phyloP scores from a whole-genome alignment of 1,140 invertebrate genomes.

The Mesaphorura yosii region DNA sequence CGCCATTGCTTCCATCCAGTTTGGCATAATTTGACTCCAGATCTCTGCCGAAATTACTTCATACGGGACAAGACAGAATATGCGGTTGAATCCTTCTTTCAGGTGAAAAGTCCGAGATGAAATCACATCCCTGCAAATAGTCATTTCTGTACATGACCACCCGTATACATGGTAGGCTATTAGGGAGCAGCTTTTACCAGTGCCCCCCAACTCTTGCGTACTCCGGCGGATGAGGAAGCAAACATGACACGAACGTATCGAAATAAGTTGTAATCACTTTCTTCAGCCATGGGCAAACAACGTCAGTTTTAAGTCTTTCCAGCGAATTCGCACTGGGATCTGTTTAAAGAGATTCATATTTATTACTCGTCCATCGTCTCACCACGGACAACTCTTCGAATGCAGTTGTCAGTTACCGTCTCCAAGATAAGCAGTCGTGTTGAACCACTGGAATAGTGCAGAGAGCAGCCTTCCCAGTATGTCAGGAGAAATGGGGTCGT shows the following conservation, averaged over 20 bases:
- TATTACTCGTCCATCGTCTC: not conserved
- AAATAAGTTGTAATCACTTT: conserved; percentile 73
- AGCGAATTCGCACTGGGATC: conserved; percentile 71
- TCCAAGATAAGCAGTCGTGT: conserved; percentile 89
- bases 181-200: conserved; percentile 50
- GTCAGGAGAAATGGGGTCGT: conserved; percentile 64
- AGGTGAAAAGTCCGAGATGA: conserved; percentile 82
- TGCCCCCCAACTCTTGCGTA: conserved; percentile 85
- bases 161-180: not conserved
- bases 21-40: conserved; percentile 95
- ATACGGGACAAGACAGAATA: conserved; percentile 94
- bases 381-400: not conserved
- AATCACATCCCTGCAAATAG: conserved; percentile 60
- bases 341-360: conserved; percentile 31
- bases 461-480: conserved; percentile 81
- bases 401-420: conserved; percentile 52
- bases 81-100: conserved; percentile 78
- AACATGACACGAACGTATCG: conserved; percentile 71
- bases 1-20: conserved; percentile 96
- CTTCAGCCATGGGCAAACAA: conserved; percentile 84
- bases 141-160: not conserved
- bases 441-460: conserved; percentile 98
- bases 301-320: conserved; percentile 84
- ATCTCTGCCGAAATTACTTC: conserved; percentile 91
- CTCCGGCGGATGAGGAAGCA: conserved; percentile 74